Evolutionary conservation across 1,140 invertebrate genomes (phyloP), one percentile per base, ranked within the genome.

Genomic region (Varroa destructor): DNA sequence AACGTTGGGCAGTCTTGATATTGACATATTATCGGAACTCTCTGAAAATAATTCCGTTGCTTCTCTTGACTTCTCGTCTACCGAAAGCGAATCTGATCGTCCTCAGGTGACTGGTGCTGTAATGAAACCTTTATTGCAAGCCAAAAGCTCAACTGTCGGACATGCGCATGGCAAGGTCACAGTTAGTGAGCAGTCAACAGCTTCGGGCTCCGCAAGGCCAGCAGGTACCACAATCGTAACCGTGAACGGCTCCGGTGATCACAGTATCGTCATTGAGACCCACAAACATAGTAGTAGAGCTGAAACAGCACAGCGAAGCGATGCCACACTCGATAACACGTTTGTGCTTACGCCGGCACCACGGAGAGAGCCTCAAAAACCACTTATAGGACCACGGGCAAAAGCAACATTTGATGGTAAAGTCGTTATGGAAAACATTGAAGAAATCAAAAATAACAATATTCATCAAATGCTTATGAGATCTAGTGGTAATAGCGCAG

Each of bases 381-480:
- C 61, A 14, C 61, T 67, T 1, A 46, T 67, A 46, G 61, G 61
- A 4, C 61, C 46, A 12, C 61, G 61, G 40, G 61, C 61, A 37
- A 67, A 67, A 46, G 61, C 61, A 37, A 67, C 12, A 1, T 67
- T 67, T 37, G 61, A 67, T 46, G 61, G 61, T 14, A 67, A 67
- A 40, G 61, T 67, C 61, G 61, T 67, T 46, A 67, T 67, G 61
- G 61, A 67, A 67, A 67, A 67, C 37, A 67, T 67, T 37, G 61
- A 67, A 40, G 61, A 67, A 12, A 46, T 67, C 12, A 67, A 67
- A 37, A 37, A n/a, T 40, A 67, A 67, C 14, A 43, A 12, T 12
- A 51, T 51, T 51, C 46, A 51, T 51, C 46, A 51, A 51, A 8
- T 3, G 46, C 46, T 51, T 8, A 51, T 51, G 8, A 51, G 8